These are phyloP conservation scores for Pristionchus maxplancki DNA, from an alignment of 2,888 invertebrate species.

Conservation along the genomic window DNA sequence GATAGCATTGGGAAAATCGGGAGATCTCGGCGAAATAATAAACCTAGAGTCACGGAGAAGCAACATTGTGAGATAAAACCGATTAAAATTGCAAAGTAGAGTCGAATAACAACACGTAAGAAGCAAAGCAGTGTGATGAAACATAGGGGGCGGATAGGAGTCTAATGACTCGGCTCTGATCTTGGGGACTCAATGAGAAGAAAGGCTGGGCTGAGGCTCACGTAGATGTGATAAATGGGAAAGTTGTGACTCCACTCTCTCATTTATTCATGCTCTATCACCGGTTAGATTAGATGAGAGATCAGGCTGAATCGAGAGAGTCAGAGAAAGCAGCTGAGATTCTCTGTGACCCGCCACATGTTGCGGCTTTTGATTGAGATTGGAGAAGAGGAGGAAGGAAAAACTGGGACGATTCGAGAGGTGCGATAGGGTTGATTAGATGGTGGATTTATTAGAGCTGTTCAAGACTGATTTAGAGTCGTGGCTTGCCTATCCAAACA, in stretches of 20 bases:
- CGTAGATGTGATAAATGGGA: conserved; percentile 39
- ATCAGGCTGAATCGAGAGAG: background rate
- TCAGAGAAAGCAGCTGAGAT: conserved; percentile 4
- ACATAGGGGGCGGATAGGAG: background rate
- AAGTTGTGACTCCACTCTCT: background rate
- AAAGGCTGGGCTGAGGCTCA: background rate
- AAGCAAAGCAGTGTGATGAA: background rate
- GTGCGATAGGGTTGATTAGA: background rate
- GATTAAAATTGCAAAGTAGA: too few relatives aligned
- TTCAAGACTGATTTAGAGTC: too few relatives aligned
- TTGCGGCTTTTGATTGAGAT: conserved; percentile 33
- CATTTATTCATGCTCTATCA: background rate
- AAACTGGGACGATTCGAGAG: background rate
- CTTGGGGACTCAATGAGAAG: background rate
- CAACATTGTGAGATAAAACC: too few relatives aligned
- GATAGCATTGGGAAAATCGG: background rate
- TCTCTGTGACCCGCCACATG: background rate
- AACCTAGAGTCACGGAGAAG: too few relatives aligned
- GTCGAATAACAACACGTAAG: too few relatives aligned
- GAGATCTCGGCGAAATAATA: background rate
- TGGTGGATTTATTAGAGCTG: background rate
- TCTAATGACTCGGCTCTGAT: conserved; percentile 22
- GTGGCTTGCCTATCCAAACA: too few relatives aligned
- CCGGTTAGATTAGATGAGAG: background rate
- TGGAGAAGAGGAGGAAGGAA: conserved; percentile 3